Evolutionary conservation across 2,113 vertebrate species (phyloP), one percentile per base, ranked within the genome.

Genomic region (Tragelaphus scriptus): DNA sequence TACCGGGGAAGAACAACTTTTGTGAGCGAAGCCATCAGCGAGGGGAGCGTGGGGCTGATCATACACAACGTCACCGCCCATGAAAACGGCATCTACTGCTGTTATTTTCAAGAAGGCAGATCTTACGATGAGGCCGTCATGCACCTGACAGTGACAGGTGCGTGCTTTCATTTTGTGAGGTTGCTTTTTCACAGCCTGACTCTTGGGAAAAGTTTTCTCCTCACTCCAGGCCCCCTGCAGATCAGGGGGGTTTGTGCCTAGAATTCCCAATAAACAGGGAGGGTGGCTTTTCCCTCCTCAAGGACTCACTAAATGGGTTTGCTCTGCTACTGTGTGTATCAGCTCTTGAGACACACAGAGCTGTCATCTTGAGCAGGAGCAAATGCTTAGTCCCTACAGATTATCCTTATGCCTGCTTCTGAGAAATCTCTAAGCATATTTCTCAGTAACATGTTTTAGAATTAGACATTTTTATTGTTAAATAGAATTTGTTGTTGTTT

Each of bases 1-100:
- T 98, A 98, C 63, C 85, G 1, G 36, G 98, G 88, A 47, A 98
- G 98, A 28, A 98, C 92, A 1, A 96, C 97, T 30, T 85, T 99
- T 6, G 30, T 98, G 77, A 96, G 77, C 6, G 80, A 93, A 1
- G 96, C 85, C 12, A 82, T 98, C 58, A 2, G 7, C 3, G 7
- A 5, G 1, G 98, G 98, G 2, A 93, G 71, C 0, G 85, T 97
- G n/a, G 98, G 81, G 0, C 61, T 98, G 84, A 6, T 89, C 61
- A 91, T 98, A 26, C 86, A 84, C 82, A 92, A 96, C 0, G 7
- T 98, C 90, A 97, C 94, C 0, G 58, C 96, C 25, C 97, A 44
- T 0, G 98, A 99, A 7, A 30, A 98, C 0, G 98, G 98, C 14
- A 12, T 3, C 15, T 98, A 98, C 71, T 88, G 15, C 61, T 98